These are phyloP conservation scores for Meliscaeva auricollis DNA, from an alignment of 2,888 invertebrate species.

Conservation along the genomic window DNA sequence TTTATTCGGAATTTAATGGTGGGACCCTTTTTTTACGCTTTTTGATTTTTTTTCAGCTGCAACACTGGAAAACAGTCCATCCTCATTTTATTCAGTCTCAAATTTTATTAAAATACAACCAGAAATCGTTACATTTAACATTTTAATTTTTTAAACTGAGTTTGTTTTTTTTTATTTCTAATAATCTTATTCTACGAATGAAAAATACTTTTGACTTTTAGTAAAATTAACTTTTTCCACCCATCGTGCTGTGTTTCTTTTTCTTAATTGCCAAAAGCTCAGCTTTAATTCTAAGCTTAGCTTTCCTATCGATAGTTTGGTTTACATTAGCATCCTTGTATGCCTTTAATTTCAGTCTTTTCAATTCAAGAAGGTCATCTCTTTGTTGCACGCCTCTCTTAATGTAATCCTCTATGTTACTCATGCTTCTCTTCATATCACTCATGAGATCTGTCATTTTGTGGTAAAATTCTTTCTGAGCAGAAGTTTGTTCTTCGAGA, in stretches of 20 bases:
- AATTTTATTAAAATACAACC: too few relatives aligned
- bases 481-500: background rate
- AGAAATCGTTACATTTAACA: too few relatives aligned
- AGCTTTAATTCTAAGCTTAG: background rate
- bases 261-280: background rate
- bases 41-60: too few relatives aligned
- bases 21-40: too few relatives aligned
- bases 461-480: background rate
- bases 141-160: too few relatives aligned
- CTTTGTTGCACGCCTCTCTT: background rate
- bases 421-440: conserved; percentile 15
- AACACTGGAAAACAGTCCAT: too few relatives aligned
- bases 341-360: background rate
- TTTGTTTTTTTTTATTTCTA: too few relatives aligned
- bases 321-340: background rate
- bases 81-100: too few relatives aligned
- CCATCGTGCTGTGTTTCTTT: background rate
- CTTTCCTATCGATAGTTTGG: background rate
- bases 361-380: background rate
- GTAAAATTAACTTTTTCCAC: background rate
- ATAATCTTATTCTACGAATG: too few relatives aligned
- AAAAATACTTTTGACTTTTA: too few relatives aligned
- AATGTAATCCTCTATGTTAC: background rate
- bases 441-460: conserved; percentile 8
- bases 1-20: too few relatives aligned